These are phyloP conservation scores for Acanthacorydalis orientalis DNA, from an alignment of 2,888 invertebrate genomes.

Conservation along the genomic window DNA sequence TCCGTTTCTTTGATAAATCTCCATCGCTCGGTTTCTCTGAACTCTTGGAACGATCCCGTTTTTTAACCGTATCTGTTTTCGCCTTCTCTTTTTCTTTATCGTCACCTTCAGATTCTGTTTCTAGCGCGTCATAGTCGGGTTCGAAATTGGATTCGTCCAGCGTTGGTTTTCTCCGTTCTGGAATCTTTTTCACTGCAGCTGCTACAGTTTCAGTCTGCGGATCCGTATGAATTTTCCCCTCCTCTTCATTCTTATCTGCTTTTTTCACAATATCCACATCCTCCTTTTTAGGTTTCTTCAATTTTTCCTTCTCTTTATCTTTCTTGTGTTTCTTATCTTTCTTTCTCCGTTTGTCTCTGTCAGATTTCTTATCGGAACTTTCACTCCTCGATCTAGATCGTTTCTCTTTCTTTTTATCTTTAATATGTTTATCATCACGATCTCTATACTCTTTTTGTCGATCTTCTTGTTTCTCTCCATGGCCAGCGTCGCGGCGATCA, in stretches of 20 bases:
- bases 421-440: constrained; percentile 11
- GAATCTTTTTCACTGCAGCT: constrained; percentile 21
- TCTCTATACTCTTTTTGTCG: constrained; percentile 10
- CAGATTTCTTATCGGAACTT: constrained; percentile 15
- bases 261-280: constrained; percentile 11
- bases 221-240: constrained; percentile 12
- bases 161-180: constrained; percentile 45
- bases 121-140: constrained; percentile 56
- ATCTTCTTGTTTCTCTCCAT: constrained; percentile 1
- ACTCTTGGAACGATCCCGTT: constrained; percentile 31
- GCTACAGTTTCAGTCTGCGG: constrained; percentile 14
- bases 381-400: constrained; percentile 16
- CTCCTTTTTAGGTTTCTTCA: constrained; percentile 23
- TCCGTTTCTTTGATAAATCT: constrained; percentile 17
- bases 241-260: constrained; percentile 13
- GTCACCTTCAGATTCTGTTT: constrained; percentile 43
- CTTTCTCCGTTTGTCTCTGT: constrained; percentile 15
- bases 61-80: constrained; percentile 26
- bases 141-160: constrained; percentile 58
- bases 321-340: constrained; percentile 31
- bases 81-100: constrained; percentile 15
- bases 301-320: constrained; percentile 22
- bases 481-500: constrained; percentile 8
- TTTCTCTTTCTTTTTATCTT: constrained; percentile 13
- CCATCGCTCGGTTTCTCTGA: constrained; percentile 27